phyloP scores from a whole-genome alignment of 2,113 vertebrate genomes.

The Phaetusa simplex region DNA sequence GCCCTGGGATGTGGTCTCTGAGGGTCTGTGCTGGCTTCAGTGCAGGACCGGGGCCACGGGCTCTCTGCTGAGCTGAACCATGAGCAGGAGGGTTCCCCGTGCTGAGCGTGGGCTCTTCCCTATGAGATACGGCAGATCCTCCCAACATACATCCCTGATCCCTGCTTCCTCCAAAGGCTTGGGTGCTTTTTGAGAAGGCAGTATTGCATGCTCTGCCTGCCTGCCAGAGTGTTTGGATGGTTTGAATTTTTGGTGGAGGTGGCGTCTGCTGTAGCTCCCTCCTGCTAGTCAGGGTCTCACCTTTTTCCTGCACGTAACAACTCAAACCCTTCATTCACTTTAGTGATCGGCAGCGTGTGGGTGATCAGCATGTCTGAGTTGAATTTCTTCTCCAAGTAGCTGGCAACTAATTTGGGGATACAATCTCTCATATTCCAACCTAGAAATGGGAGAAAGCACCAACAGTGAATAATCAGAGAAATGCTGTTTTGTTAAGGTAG shows the following conservation, averaged over 20 bases:
- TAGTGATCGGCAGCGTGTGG: conserved; percentile 78
- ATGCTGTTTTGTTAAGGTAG: background rate
- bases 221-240: background rate
- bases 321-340: conserved; percentile 83
- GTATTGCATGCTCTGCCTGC: background rate
- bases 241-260: background rate
- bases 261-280: background rate
- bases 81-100: background rate
- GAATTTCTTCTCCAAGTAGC: conserved; percentile 86
- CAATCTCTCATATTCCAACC: conserved; percentile 53
- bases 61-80: background rate
- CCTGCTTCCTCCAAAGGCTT: background rate
- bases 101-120: background rate
- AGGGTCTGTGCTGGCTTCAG: background rate
- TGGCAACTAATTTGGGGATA: conserved; percentile 81
- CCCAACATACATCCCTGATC: fast-evolving
- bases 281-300: background rate
- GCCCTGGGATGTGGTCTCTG: background rate
- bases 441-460: background rate
- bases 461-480: background rate
- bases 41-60: fast-evolving
- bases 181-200: background rate
- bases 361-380: conserved; percentile 86
- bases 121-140: background rate
- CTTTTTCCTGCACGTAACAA: conserved; percentile 75